Evolutionary conservation across 2,797 vertebrate genomes (phyloP).

Genomic region (Hafferia zeledoni): DNA sequence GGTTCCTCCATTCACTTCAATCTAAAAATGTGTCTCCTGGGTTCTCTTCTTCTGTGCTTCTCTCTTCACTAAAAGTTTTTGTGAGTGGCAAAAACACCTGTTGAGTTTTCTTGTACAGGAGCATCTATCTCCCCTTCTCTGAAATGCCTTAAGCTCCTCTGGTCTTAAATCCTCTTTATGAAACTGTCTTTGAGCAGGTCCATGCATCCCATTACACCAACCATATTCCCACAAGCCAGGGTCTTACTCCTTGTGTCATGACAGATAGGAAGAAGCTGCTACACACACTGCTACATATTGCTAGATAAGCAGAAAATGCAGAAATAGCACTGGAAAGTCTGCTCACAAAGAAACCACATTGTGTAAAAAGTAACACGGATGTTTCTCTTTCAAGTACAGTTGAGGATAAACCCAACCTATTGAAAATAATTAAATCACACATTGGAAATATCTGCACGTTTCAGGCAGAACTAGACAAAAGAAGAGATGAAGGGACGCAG

Average conservation of each 20-base stretch:
- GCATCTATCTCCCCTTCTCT: neutral
- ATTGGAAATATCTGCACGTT: neutral
- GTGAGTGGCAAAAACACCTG: neutral
- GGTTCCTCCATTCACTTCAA: neutral
- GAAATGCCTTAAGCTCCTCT: neutral
- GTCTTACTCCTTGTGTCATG: neutral
- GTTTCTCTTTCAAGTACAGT: slow-evolving; percentile 4
- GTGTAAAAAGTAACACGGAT: slow-evolving; percentile 3
- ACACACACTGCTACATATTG: neutral
- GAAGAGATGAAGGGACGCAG: neutral
- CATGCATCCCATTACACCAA: neutral
- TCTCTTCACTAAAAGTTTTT: neutral
- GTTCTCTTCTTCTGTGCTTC: neutral
- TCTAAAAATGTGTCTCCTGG: neutral
- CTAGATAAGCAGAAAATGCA: neutral
- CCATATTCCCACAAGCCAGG: neutral
- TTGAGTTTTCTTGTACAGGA: neutral
- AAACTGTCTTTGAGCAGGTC: neutral
- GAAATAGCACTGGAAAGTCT: neutral
- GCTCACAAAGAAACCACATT: neutral
- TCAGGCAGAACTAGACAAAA: neutral
- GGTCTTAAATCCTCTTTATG: neutral
- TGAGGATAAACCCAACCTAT: neutral
- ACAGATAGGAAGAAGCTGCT: neutral
- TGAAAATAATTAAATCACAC: slow-evolving; percentile 10